Base-by-base conservation (phyloP, 2,113 vertebrate species). In the Peucedramus taeniatus region DNA sequence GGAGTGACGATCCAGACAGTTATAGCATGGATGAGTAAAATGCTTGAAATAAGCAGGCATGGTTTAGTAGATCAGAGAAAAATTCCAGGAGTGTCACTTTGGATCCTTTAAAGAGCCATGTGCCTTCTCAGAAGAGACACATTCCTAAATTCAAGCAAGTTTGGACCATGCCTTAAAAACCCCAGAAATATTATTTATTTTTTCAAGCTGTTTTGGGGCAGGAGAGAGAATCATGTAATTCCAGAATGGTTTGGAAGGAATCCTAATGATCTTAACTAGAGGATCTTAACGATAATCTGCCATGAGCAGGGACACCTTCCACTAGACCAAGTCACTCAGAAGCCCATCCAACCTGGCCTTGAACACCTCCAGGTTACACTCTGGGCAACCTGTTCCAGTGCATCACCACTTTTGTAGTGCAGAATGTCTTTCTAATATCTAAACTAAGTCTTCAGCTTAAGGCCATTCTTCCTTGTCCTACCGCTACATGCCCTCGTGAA, bases 261-360 rank as follows among this genome's bases (percentile, higher is more conserved):
- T 42, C 31, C 11, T 37, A 42, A 9, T 0, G 0, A 39, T 84
- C 27, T 39, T 54, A 56, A 56, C 15, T 44, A 37, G 33, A 27
- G 37, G 5, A 19, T 44, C 22, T 60, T 77, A 39, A 23, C 0
- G 0, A n/a, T 78, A 33, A 53, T 28, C 22, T 87, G 53, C 21
- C 16, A 40, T 49, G 40, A 30, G 7, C 47, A 27, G 54, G 17
- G 15, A 56, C 40, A 56, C 26, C 7, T 83, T 90, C 49, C 31
- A 28, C 35, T 49, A 24, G 63, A 13, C 22, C 15, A 23, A 12
- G 12, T 76, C 69, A 19, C 10, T 69, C 47, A 49, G 54, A 69
- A 47, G 9, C 17, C 5, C 47, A 49, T 49, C 54, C 31, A 42
- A 1, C 30, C 17, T 20, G 30, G 21, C 40, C 47, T 63, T 33